A percentile compares a stretch with the other conserved stretches of the same genome.
phyloP scores from a whole-genome alignment of 2,113 vertebrate genomes.

The Phainopepla nitens region DNA sequence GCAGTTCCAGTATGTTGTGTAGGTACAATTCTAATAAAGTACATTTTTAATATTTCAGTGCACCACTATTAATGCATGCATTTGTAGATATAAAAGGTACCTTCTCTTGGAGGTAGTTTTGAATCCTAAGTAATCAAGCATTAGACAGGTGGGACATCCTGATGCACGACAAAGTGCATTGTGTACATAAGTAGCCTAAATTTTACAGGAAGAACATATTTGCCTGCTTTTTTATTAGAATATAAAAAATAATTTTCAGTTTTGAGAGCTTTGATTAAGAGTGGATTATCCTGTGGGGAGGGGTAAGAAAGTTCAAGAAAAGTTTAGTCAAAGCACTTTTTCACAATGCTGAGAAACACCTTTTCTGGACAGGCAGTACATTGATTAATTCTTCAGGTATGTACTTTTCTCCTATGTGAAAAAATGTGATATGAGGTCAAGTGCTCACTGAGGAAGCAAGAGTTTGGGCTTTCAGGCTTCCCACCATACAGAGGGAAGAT shows the following conservation, averaged over 20 bases:
- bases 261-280: background rate
- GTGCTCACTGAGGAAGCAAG: background rate
- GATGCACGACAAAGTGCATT: background rate
- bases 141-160: background rate
- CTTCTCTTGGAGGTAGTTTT: background rate
- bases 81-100: background rate
- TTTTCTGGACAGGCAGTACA: background rate
- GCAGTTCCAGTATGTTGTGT: background rate
- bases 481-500: background rate
- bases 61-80: background rate
- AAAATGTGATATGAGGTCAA: slow-evolving; percentile 15
- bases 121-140: background rate
- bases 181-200: background rate
- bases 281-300: background rate
- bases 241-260: background rate
- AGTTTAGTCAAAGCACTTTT: background rate
- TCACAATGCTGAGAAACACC: background rate
- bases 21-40: background rate
- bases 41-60: background rate
- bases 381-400: slow-evolving; percentile 16
- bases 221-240: background rate
- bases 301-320: background rate
- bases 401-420: background rate
- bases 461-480: slow-evolving; percentile 13
- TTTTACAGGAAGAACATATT: background rate